Base-by-base conservation (phyloP, 2,797 vertebrate genomes). In the Crenuchus spilurus region DNA sequence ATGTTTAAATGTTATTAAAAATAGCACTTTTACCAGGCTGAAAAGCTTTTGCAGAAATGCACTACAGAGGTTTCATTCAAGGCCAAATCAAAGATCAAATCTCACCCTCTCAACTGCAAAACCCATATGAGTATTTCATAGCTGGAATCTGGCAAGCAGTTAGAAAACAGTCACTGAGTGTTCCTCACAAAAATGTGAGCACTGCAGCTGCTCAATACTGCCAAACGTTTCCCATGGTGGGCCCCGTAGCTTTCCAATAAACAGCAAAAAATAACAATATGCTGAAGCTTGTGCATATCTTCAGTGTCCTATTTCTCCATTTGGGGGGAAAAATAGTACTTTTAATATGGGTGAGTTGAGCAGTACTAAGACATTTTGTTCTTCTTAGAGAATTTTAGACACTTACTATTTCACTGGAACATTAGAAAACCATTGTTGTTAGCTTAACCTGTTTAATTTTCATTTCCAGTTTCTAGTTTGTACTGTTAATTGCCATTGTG, bases 111-210 rank as follows among this genome's bases (percentile, higher is more conserved):
- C 30, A 70, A 48, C 67, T 65, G 24, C n/a, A n/a, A n/a, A n/a
- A 85, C 37, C 28, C 18, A 18, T n/a, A 14, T 31, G 22, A 31
- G 75, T 68, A 6, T 70, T 78, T 81, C 11, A 10, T 51, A 35
- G 37, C 60, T 18, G 51, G 62, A 70, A 22, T 75, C 46, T 80
- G 78, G 51, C 70, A 41, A 18, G 31, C 66, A 37, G 58, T 63
- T 28, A 72, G 41, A 67, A 22, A 66, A 57, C 72, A 73, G 82
- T 80, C 75, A 84, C 84, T 62, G 33, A 73, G 66, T 89, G 89
- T 90, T 90, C 90, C 84, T 31, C 78, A 0, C 80, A 90, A 87
- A 90, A 87, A 90, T 89, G 77, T 64, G 64, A 41, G 63, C 48
- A 39, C 16, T 24, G 62, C 79, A 62, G 44, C 44, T 7, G 63